Base-by-base conservation (phyloP, 2,888 invertebrate species). In the Drosophila barbarae region DNA sequence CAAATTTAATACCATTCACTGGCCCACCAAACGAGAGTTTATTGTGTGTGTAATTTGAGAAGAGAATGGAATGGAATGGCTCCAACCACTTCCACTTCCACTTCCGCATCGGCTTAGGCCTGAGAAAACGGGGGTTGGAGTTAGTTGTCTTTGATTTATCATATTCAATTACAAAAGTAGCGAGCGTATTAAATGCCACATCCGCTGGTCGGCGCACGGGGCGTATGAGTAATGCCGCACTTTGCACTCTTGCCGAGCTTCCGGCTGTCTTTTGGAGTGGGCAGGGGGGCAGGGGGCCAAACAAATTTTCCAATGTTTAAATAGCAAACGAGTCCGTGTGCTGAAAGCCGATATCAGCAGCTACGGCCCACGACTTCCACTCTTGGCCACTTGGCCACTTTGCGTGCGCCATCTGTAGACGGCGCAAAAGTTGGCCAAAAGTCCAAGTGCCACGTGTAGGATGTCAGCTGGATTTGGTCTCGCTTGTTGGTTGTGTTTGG, bases 141-240 rank as follows among this genome's bases (percentile, higher is more conserved):
- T 47, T 47, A 60, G 56, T 73, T 73, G 70, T 47, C 66, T 87
- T 78, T 87, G 86, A 87, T 85, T 86, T 86, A 86, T 86, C 84
- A 82, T 85, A 86, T 86, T 85, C 85, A 84, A 87, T 86, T 87
- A 86, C 84, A 80, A 80, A 76, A 82, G 74, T 67, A 71, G 67
- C 68, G 64, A 61, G 72, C 84, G 81, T 77, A 85, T 85, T 81
- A 77, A 85, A 80, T 80, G 76, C 70, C 75, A 70, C 75, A 74
- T 79, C 71, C 83, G 72, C 15, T 52, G 47, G 23, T 30, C 32
- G 65, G 66, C 61, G 53, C 68, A 66, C 15, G 55, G 41, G 81
- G 75, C 80, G 78, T 84, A 85, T 78, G 76, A 75, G 85, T 85
- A 75, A 85, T 80, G 70, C 41, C 44, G 12, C 18, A 23, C 53